Base-by-base conservation (phyloP, 2,113 vertebrate species). In the Trachemys scripta region DNA sequence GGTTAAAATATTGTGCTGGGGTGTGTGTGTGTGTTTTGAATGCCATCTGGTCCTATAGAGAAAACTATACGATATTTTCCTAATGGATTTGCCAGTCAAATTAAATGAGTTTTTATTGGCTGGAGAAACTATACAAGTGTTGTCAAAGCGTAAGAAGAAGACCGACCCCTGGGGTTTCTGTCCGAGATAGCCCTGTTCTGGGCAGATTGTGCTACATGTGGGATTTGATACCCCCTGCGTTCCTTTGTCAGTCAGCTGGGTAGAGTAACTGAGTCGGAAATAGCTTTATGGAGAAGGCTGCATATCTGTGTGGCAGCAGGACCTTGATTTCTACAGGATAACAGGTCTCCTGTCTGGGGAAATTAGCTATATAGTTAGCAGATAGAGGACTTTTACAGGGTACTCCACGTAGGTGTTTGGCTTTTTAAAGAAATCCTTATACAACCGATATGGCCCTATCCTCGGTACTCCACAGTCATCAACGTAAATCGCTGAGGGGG, bases 301-400 rank as follows among this genome's bases (percentile, higher is more conserved):
- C 56, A 75, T 94, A 95, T 95, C 92, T 96, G 96, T 94, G 78
- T 80, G 72, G 96, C 94, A 90, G 8, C 29, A 4, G 85, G 92
- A 90, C 90, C 93, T 89, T 81, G 90, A 50, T 89, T 59, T 4
- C 27, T 62, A 38, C 4, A 0, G 79, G 87, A 2, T 10, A 16
- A 82, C 91, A 78, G 13, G 10, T 83, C 90, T 80, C 79, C 38
- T 22, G 94, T 76, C 14, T 76, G 83, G 47, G 47, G 85, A 29
- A 14, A 47, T 19, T 8, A 9, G 3, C 22, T 10, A 95, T 84
- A 86, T 88, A 79, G 78, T 90, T 90, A 72, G 72, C 97, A 96
- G 88, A 57, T 95, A 94, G 35, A 94, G 35, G 24, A 19, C 31
- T 3, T 27, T 4, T 54, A 2, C 45, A 78, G 75, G 75, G 13